Evolutionary conservation across 2,888 invertebrate genomes (phyloP).

Genomic region (Andrena praecox): DNA sequence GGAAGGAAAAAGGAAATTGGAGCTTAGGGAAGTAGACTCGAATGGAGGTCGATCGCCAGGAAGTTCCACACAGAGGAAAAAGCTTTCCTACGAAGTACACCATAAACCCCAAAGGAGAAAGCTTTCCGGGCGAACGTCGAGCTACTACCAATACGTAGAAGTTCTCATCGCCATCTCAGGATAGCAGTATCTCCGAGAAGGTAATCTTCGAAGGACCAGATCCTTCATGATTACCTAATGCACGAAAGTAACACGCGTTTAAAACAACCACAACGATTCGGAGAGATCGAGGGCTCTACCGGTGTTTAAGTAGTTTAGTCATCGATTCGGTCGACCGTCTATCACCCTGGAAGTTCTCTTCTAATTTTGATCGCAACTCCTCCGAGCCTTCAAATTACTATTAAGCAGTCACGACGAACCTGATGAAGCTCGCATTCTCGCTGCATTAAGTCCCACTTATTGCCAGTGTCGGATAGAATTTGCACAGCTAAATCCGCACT

Average conservation of each 20-base stretch:
- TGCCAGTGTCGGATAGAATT: neutral
- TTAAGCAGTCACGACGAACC: no score
- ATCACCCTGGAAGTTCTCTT: neutral
- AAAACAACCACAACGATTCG: neutral
- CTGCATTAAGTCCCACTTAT: neutral
- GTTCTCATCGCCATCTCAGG: conserved; percentile 72
- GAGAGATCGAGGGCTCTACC: neutral
- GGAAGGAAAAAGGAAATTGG: conserved; percentile 77
- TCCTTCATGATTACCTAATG: conserved; percentile 72
- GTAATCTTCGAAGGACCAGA: conserved; percentile 20
- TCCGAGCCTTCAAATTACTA: no score
- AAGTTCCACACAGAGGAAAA: conserved; percentile 2
- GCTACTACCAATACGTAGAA: conserved; percentile 75
- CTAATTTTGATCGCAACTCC: neutral
- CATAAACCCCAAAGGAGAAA: neutral
- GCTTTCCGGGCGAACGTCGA: neutral
- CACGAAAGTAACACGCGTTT: conserved; percentile 48
- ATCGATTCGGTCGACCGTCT: neutral
- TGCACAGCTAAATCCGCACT: neutral
- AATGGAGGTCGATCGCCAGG: conserved; percentile 68
- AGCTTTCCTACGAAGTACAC: neutral
- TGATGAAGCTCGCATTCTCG: no score
- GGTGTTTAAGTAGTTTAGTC: neutral
- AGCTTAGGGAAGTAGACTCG: conserved; percentile 73
- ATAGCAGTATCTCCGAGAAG: conserved; percentile 68